Evolutionary conservation across 2,888 invertebrate species (phyloP).

Genomic region (Melolontha melolontha): DNA sequence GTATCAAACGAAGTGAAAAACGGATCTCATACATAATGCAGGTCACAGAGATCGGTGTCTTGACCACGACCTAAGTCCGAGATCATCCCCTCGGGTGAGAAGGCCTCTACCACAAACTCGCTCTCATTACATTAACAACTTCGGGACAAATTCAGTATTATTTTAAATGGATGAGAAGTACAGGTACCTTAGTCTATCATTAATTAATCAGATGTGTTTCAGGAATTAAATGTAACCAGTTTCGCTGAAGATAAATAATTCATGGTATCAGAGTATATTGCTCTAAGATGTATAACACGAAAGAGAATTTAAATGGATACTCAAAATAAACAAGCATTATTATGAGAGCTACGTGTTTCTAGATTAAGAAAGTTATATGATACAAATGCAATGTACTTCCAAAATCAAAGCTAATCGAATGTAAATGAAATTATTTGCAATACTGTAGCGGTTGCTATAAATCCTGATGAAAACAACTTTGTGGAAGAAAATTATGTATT

Average conservation of each 20-base stretch:
- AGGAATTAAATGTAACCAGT: constrained; percentile 24
- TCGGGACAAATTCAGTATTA: constrained; percentile 20
- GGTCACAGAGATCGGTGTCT: constrained; percentile 56
- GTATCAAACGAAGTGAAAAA: constrained; percentile 56
- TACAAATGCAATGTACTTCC: too few species aligned
- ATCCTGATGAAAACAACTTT: too few species aligned
- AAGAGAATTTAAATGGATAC: too few species aligned
- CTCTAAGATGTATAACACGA: too few species aligned
- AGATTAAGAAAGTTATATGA: too few species aligned
- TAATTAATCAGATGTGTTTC: constrained; percentile 22
- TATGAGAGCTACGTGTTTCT: too few species aligned
- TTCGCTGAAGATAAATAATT: constrained; percentile 18
- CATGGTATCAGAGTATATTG: constrained; percentile 8
- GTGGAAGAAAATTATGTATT: too few species aligned
- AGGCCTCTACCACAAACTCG: constrained; percentile 43
- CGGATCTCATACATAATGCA: constrained; percentile 60
- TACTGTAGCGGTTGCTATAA: too few species aligned
- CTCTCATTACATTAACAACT: constrained; percentile 35
- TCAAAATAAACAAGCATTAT: too few species aligned
- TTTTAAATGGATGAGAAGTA: constrained; percentile 13
- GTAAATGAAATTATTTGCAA: too few species aligned
- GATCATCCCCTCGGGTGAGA: constrained; percentile 47
- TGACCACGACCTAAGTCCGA: constrained; percentile 59
- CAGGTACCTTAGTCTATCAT: constrained; percentile 4
- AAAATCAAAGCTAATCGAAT: too few species aligned